A percentile compares a stretch with the other conserved stretches of the same genome.
These are phyloP conservation scores for Myioborus melanocephalus DNA, from an alignment of 2,797 vertebrate genomes.

Conservation along the genomic window DNA sequence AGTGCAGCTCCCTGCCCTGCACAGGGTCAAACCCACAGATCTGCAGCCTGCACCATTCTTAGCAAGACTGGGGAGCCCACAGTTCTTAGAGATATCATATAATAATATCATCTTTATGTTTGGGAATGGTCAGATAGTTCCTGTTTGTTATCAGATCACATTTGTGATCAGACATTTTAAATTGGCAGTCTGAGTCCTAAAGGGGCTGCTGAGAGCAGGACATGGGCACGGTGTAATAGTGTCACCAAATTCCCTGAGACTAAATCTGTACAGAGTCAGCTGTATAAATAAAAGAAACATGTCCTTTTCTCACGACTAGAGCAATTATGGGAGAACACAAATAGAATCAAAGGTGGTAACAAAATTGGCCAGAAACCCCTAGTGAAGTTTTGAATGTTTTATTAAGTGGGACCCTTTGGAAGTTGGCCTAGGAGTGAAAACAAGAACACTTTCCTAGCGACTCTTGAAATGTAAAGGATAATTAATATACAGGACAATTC, in stretches of 20 bases:
- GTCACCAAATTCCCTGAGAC: neutral
- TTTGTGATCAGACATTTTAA: neutral
- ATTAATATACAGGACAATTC: conserved; percentile 62
- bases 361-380: conserved; percentile 36
- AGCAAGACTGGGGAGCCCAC: neutral
- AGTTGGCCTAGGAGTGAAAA: conserved; percentile 23
- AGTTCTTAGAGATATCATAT: neutral
- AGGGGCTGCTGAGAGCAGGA: neutral
- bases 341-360: neutral
- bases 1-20: neutral
- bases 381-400: conserved; percentile 20
- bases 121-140: neutral
- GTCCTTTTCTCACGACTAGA: neutral
- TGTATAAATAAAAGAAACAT: neutral
- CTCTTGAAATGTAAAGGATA: conserved; percentile 50
- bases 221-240: neutral
- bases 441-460: neutral
- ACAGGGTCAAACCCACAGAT: neutral
- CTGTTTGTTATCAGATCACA: neutral
- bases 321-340: conserved; percentile 9
- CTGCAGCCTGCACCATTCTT: neutral
- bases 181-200: neutral
- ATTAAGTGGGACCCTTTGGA: conserved; percentile 37
- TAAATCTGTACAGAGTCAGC: neutral
- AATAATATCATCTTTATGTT: neutral